Percentiles rank a stretch among this genome's conserved stretches.
These are phyloP conservation scores for Gobiocypris rarus DNA, from an alignment of 2,113 vertebrate genomes.

Conservation along the genomic window DNA sequence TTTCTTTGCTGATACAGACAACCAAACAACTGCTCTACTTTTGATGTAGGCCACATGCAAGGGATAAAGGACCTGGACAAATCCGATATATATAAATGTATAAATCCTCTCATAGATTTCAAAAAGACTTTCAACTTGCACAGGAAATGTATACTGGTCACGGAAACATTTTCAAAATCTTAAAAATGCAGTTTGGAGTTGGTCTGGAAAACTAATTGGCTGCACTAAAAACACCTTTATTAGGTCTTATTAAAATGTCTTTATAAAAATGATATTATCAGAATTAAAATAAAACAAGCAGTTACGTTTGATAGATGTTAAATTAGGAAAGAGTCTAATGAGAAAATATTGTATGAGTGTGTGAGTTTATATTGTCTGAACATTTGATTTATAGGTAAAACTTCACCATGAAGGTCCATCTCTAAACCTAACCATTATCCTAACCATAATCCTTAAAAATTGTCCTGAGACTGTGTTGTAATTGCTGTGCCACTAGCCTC, in stretches of 20 bases:
- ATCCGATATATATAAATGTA: constrained; percentile 1
- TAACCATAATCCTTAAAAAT: too few species aligned
- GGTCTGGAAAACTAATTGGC: not conserved
- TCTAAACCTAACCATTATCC: too few species aligned
- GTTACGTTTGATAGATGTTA: not conserved
- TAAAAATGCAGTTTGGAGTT: not conserved
- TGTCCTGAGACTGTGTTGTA: too few species aligned
- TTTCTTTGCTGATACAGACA: constrained; percentile 43
- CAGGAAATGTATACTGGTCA: not conserved
- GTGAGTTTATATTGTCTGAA: not conserved
- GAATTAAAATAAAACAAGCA: not conserved
- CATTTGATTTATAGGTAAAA: not conserved
- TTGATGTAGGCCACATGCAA: constrained; percentile 35
- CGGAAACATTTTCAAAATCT: constrained; percentile 6
- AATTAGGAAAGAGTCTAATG: not conserved
- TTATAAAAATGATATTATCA: not conserved
- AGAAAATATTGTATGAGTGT: not conserved
- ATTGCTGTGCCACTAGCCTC: too few species aligned
- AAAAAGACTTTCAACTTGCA: constrained; percentile 30
- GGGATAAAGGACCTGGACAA: constrained; percentile 35
- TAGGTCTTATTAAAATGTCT: not conserved
- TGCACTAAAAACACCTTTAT: not conserved
- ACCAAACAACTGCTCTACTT: constrained; percentile 11
- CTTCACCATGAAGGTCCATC: not conserved
- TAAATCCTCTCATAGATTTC: constrained; percentile 23